A percentile compares a stretch with the other conserved stretches of the same genome.
Conservation (phyloP, 2,888 invertebrate species). For the Epinotia brunnichana region DNA sequence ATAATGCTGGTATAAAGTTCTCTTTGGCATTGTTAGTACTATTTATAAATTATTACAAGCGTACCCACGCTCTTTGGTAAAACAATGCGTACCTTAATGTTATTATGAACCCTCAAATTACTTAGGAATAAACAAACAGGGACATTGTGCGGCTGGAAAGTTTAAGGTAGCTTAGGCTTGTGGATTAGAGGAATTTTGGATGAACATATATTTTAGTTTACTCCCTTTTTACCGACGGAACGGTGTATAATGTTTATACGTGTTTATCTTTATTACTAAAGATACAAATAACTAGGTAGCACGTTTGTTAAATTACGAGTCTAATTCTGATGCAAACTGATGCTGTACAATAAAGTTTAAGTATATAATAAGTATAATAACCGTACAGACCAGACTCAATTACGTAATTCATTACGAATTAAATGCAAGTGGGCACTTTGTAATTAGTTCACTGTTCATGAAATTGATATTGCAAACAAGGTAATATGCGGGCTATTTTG, state of each 20-base stretch:
- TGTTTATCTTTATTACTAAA: too few relatives aligned
- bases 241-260: not conserved
- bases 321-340: not conserved
- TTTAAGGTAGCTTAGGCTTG: constrained; percentile 22
- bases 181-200: constrained; percentile 21
- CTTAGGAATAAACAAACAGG: constrained; percentile 39
- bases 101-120: constrained; percentile 42
- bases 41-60: constrained; percentile 40
- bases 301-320: too few relatives aligned
- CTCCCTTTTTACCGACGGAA: not conserved
- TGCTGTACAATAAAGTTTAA: not conserved
- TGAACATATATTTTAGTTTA: constrained; percentile 5
- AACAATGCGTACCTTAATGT: constrained; percentile 41
- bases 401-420: constrained; percentile 27
- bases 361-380: not conserved
- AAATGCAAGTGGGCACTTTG: constrained; percentile 21
- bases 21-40: constrained; percentile 33
- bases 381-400: constrained; percentile 5
- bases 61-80: constrained; percentile 40
- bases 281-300: too few relatives aligned
- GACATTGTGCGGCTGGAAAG: constrained; percentile 34
- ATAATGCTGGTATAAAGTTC: constrained; percentile 35
- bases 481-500: not conserved
- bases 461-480: constrained; percentile 38
- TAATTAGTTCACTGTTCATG: constrained; percentile 27